Conservation (phyloP, 1,140 invertebrate species). For the Camponotus pennsylvanicus region DNA sequence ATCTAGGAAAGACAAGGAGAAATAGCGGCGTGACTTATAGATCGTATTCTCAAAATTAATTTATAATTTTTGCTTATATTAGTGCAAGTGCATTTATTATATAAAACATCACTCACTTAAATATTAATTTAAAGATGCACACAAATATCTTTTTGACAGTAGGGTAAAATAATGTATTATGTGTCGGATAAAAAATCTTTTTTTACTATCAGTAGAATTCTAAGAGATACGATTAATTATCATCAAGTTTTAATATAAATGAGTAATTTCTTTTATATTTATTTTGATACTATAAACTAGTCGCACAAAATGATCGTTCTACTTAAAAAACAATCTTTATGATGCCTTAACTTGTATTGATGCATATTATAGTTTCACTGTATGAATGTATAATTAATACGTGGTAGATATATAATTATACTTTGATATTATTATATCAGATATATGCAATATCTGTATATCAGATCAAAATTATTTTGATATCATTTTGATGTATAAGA, state of each 20-base stretch:
- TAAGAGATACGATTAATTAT: neutral
- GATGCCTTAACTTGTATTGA: neutral
- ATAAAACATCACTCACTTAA: neutral
- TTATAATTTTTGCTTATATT: slow-evolving; percentile 19
- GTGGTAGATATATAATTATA: slow-evolving; percentile 1
- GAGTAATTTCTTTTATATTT: neutral
- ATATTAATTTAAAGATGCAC: neutral
- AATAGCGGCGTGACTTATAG: slow-evolving; percentile 12
- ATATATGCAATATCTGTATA: neutral
- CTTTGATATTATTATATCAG: neutral
- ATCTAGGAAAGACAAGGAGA: slow-evolving; percentile 18
- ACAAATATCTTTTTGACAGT: slow-evolving; percentile 16
- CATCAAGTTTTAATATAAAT: neutral
- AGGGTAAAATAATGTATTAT: neutral
- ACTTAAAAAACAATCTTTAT: slow-evolving; percentile 11
- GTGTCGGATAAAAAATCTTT: neutral
- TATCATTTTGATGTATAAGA: neutral
- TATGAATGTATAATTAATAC: slow-evolving; percentile 14
- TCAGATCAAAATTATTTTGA: slow-evolving; percentile 20
- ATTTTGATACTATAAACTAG: slow-evolving; percentile 43
- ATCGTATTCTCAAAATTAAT: slow-evolving; percentile 29
- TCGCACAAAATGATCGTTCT: neutral
- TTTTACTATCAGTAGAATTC: neutral
- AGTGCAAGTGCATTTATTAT: slow-evolving; percentile 3
- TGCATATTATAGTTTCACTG: neutral